Evolutionary conservation across 1,140 invertebrate species (phyloP), one percentile per base, ranked within the genome.

Genomic region (Medauroidea extradentata): DNA sequence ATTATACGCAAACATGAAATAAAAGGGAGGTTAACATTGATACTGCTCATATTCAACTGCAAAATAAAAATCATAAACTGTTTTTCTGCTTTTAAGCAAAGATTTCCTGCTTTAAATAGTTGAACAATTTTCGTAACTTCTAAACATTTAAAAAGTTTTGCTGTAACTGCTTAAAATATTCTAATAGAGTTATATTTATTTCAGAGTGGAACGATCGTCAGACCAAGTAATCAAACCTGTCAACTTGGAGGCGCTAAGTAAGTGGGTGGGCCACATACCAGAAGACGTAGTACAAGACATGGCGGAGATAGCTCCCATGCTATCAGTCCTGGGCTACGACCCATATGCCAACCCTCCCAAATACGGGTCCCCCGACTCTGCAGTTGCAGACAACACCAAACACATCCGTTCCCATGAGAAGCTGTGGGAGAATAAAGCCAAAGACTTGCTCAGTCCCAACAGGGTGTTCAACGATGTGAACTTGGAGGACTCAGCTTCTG

Each of bases 151-250:
- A n/a, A n/a, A n/a, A n/a, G n/a, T n/a, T n/a, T n/a, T n/a, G n/a
- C n/a, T n/a, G n/a, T n/a, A n/a, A n/a, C n/a, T n/a, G n/a, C n/a
- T n/a, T n/a, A n/a, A n/a, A n/a, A n/a, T n/a, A n/a, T n/a, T n/a
- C n/a, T n/a, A n/a, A n/a, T n/a, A n/a, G n/a, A n/a, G n/a, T n/a
- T n/a, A n/a, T n/a, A n/a, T n/a, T n/a, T n/a, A n/a, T 59, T 80
- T 80, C 79, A 98, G 94, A 77, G 91, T 96, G 65, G 96, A 99
- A 77, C 84, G 95, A 56, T 98, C 96, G 14, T 96, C 94, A 60
- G 96, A 99, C 80, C 96, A 99, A 82, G 96, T 99, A 52, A 94
- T 98, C 71, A 98, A 98, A 73, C 95, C 97, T 5, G 89, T 99
- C 13, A 99, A 99, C 80, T 77, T 95, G 59, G 95, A 99, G 76